Percentiles rank a stretch among this genome's conserved stretches.
These are phyloP conservation scores for Sebastes hopkinsi DNA, from an alignment of 2,797 vertebrate genomes.

Conservation along the genomic window DNA sequence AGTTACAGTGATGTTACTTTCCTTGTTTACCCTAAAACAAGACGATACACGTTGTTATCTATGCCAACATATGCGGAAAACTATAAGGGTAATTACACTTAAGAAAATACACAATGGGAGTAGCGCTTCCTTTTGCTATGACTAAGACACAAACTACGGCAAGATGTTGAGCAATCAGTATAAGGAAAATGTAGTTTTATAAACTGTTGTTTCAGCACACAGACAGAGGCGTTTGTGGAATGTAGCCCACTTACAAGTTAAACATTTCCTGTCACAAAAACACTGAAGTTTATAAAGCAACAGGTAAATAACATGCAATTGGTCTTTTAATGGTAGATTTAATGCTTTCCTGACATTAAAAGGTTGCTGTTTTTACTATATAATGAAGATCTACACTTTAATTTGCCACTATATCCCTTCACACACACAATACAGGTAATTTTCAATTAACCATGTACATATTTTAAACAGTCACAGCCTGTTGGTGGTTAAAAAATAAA, in stretches of 20 bases:
- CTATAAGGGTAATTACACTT: background rate
- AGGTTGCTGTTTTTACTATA: rapidly evolving
- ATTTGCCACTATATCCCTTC: background rate
- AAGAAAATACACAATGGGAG: background rate
- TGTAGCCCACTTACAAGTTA: background rate
- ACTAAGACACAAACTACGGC: conserved; percentile 7
- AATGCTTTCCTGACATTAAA: background rate
- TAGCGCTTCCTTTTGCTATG: background rate
- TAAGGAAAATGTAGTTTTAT: background rate
- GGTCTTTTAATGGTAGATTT: background rate
- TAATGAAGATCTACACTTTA: background rate
- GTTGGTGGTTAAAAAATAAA: background rate
- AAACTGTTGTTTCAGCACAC: background rate
- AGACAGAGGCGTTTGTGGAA: background rate
- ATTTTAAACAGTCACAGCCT: background rate
- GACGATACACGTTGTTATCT: background rate
- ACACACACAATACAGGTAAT: background rate
- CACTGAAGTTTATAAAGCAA: background rate
- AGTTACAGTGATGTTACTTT: background rate
- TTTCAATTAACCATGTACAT: background rate
- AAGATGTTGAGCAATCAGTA: background rate
- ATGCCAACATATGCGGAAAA: background rate
- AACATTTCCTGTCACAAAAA: background rate
- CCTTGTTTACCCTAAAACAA: background rate
- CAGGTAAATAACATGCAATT: background rate